Evolutionary conservation across 2,888 invertebrate genomes (phyloP).

Genomic region (Ormyrus thymus): DNA sequence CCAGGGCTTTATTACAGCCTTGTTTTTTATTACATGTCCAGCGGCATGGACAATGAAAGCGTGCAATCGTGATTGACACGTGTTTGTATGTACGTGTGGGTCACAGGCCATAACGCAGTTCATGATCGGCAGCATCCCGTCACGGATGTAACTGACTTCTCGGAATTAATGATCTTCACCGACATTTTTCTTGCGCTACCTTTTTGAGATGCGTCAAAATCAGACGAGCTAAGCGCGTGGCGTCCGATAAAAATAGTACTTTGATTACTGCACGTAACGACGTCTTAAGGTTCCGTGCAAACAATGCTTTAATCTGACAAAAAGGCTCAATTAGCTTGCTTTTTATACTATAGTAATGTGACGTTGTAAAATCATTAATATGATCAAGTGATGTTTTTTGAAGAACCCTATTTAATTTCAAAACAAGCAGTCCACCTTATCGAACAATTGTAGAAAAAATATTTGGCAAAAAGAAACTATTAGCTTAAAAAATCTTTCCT

Average conservation of each 20-base stretch:
- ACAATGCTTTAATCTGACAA: constrained; percentile 9
- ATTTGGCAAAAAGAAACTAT: too few relatives aligned
- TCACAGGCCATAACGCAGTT: constrained; percentile 63
- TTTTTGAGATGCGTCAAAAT: constrained; percentile 51
- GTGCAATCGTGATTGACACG: constrained; percentile 58
- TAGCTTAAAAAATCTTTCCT: too few relatives aligned
- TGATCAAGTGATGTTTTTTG: constrained; percentile 12
- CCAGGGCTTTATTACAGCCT: constrained; percentile 27
- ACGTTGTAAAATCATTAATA: constrained; percentile 13
- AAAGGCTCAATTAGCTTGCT: constrained; percentile 12
- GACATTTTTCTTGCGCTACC: constrained; percentile 48
- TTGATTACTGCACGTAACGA: constrained; percentile 32
- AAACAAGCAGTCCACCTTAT: neutral
- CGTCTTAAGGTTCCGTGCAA: constrained; percentile 23
- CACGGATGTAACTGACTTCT: constrained; percentile 61
- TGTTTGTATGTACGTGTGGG: constrained; percentile 59
- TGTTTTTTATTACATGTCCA: constrained; percentile 24
- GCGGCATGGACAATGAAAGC: constrained; percentile 31
- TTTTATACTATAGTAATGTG: constrained; percentile 12
- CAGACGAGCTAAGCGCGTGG: constrained; percentile 18
- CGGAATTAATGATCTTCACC: constrained; percentile 62
- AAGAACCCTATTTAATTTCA: neutral
- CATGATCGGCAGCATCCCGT: constrained; percentile 62
- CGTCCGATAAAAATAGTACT: constrained; percentile 44
- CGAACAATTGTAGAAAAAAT: neutral